These are phyloP conservation scores for Drosophila bocqueti DNA, from an alignment of 1,140 invertebrate species.

Conservation along the genomic window DNA sequence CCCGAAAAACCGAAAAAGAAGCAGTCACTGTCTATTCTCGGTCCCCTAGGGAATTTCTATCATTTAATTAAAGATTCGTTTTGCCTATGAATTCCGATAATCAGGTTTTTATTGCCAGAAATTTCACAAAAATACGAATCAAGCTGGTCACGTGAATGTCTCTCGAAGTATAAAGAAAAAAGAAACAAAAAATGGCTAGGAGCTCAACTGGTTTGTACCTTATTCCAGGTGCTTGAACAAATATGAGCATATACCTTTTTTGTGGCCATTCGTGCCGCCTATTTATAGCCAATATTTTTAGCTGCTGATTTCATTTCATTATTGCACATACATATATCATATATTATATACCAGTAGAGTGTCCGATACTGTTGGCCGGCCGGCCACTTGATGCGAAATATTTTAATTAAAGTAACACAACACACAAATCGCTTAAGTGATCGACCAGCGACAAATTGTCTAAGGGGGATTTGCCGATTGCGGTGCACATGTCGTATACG, in stretches of 20 bases:
- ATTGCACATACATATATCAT: neutral
- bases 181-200: neutral
- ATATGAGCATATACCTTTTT: constrained; percentile 27
- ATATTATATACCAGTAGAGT: neutral
- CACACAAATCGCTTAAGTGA: constrained; percentile 55
- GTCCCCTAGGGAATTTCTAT: constrained; percentile 10
- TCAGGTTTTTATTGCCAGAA: constrained; percentile 40
- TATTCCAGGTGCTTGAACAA: constrained; percentile 13
- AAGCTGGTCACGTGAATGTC: constrained; percentile 61
- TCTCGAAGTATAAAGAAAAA: neutral
- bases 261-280: constrained; percentile 54
- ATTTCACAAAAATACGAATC: constrained; percentile 34
- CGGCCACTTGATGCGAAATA: constrained; percentile 22
- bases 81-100: constrained; percentile 21
- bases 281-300: constrained; percentile 79
- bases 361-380: neutral
- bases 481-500: constrained; percentile 36
- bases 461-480: constrained; percentile 34
- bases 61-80: constrained; percentile 41
- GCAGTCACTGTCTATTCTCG: constrained; percentile 27
- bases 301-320: constrained; percentile 78
- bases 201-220: constrained; percentile 44
- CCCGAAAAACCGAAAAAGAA: neutral
- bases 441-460: constrained; percentile 40
- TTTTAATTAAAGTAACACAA: constrained; percentile 65